Evolutionary conservation across 2,888 invertebrate genomes (phyloP).

Genomic region (Stenodera caucasica): DNA sequence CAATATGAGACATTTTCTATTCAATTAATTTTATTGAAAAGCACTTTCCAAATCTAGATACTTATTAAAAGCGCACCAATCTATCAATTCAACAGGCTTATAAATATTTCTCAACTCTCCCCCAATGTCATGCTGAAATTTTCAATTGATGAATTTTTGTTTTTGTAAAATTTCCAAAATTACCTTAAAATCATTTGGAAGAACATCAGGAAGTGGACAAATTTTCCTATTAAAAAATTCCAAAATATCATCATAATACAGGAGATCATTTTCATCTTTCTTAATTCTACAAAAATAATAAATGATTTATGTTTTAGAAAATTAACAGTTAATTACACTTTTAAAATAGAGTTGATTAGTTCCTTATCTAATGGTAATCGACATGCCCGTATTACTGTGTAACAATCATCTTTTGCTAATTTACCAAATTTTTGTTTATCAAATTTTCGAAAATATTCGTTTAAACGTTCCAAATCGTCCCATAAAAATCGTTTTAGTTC

Average conservation of each 20-base stretch:
- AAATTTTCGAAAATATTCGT: conserved; percentile 62
- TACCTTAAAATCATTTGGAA: conserved; percentile 60
- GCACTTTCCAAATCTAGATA: conserved; percentile 54
- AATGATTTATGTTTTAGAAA: background rate
- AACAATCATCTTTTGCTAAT: conserved; percentile 62
- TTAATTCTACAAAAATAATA: conserved; percentile 56
- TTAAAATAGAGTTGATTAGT: conserved; percentile 69
- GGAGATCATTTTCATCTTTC: conserved; percentile 67
- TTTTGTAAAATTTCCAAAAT: conserved; percentile 8
- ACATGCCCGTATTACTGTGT: conserved; percentile 69
- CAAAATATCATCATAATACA: conserved; percentile 70
- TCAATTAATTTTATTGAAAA: conserved; percentile 45
- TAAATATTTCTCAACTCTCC: conserved; percentile 44
- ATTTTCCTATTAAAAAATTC: conserved; percentile 70
- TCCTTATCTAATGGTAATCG: conserved; percentile 70
- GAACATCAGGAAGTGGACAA: conserved; percentile 57
- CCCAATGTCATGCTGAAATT: conserved; percentile 55
- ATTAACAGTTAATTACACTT: conserved; percentile 58
- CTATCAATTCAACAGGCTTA: conserved; percentile 45
- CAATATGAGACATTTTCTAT: no score
- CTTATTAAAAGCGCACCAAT: conserved; percentile 59
- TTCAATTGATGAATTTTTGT: background rate
- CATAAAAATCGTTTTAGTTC: conserved; percentile 73
- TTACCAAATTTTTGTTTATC: conserved; percentile 63
- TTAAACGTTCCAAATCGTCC: conserved; percentile 67